phyloP scores from a whole-genome alignment of 2,113 vertebrate species.

The Gila orcuttii region DNA sequence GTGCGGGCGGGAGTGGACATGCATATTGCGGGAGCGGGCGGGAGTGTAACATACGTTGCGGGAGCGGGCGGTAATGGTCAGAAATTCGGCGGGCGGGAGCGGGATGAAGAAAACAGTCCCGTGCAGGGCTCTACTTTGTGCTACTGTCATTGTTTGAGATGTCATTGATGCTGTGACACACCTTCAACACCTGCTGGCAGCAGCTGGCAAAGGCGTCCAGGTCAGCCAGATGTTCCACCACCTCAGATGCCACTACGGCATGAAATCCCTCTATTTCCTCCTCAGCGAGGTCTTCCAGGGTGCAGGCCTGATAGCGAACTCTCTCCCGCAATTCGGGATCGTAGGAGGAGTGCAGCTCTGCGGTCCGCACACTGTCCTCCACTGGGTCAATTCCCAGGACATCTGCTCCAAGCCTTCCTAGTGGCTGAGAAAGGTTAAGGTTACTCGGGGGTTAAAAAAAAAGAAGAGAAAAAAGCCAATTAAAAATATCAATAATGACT shows the following conservation, averaged over 20 bases:
- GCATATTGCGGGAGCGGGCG: too few relatives aligned
- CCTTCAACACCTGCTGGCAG: conserved; percentile 88
- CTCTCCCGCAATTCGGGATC: conserved; percentile 81
- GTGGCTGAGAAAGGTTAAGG: conserved; percentile 76
- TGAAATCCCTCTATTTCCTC: conserved; percentile 77
- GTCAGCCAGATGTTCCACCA: conserved; percentile 92
- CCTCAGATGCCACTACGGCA: conserved; percentile 92
- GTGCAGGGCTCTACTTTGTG: too few relatives aligned
- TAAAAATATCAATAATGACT: background rate
- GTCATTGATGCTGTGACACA: conserved; percentile 58
- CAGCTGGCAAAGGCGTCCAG: conserved; percentile 86
- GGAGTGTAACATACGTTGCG: too few relatives aligned
- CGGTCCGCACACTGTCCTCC: conserved; percentile 87
- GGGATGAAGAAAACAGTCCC: too few relatives aligned
- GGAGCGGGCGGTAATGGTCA: too few relatives aligned
- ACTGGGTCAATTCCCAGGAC: conserved; percentile 93
- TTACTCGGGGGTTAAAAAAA: background rate
- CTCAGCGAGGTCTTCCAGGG: conserved; percentile 85
- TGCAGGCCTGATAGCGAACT: conserved; percentile 83
- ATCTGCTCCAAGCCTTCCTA: conserved; percentile 89
- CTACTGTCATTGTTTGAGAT: background rate
- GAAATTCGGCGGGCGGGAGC: too few relatives aligned
- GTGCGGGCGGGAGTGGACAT: too few relatives aligned
- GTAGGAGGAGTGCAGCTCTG: conserved; percentile 83
- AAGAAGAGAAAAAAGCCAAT: background rate